A percentile compares a stretch with the other conserved stretches of the same genome.
These are phyloP conservation scores for Chaetodon trifascialis DNA, from an alignment of 2,113 vertebrate species.

Conservation along the genomic window DNA sequence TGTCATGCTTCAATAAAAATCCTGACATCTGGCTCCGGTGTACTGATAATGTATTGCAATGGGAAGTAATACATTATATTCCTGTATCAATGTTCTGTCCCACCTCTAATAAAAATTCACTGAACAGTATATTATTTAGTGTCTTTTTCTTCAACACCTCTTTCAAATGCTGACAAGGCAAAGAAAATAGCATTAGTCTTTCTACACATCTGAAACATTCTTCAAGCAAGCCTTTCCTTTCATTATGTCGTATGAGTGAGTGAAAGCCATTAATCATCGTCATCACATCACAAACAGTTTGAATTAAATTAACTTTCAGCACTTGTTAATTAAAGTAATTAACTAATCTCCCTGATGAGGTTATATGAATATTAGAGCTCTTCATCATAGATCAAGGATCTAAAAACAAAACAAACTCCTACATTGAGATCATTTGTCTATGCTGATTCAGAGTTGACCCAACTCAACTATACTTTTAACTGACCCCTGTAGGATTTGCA, in stretches of 20 bases:
- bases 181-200: not conserved
- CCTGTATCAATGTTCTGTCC: too few relatives aligned
- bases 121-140: not conserved
- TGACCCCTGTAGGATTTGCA: not conserved
- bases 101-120: not conserved
- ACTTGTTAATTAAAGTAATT: not conserved
- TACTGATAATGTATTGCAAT: too few relatives aligned
- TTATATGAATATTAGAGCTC: not conserved
- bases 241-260: not conserved
- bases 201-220: not conserved
- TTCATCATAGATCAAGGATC: constrained; percentile 6
- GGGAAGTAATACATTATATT: too few relatives aligned
- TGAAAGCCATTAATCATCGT: not conserved
- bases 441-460: not conserved
- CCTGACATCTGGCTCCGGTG: too few relatives aligned
- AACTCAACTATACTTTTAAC: not conserved
- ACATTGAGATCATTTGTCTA: not conserved
- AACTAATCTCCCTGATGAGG: not conserved
- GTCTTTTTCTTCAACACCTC: not conserved
- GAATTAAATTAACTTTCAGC: not conserved
- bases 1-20: too few relatives aligned
- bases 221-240: not conserved
- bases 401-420: constrained; percentile 14
- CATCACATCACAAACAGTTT: not conserved
- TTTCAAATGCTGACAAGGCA: not conserved